A percentile compares a stretch with the other conserved stretches of the same genome.
phyloP scores from a whole-genome alignment of 2,113 vertebrate species.

The Rhineura floridana region DNA sequence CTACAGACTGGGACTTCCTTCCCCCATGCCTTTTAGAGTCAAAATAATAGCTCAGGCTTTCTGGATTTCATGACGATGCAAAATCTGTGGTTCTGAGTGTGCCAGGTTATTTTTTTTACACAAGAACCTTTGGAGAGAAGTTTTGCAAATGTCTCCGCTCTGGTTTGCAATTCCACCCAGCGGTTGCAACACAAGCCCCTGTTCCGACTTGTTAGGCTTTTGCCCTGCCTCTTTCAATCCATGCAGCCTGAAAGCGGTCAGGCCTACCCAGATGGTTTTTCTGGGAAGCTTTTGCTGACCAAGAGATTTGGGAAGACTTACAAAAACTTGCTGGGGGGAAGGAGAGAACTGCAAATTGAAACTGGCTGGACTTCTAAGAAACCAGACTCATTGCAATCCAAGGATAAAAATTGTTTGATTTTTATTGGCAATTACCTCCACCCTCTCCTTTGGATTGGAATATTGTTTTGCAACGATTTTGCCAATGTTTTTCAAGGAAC shows the following conservation, averaged over 20 bases:
- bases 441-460: background rate
- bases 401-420: background rate
- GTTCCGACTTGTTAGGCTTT: constrained; percentile 7
- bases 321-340: background rate
- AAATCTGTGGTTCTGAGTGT: background rate
- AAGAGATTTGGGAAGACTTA: background rate
- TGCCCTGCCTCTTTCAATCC: background rate
- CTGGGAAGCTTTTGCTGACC: constrained; percentile 18
- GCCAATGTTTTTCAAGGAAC: background rate
- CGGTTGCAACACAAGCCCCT: background rate
- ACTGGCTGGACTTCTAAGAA: background rate
- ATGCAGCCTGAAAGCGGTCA: background rate
- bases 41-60: background rate
- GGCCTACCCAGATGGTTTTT: background rate
- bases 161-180: background rate
- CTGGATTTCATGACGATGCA: constrained; percentile 15
- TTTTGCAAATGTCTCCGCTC: background rate
- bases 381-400: background rate
- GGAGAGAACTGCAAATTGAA: background rate
- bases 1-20: background rate
- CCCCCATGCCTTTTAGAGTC: background rate
- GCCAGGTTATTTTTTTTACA: background rate
- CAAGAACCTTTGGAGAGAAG: background rate
- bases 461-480: background rate
- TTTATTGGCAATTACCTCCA: background rate